Evolutionary conservation across 2,888 invertebrate species (phyloP), one percentile per base, ranked within the genome.

Genomic region (Ecliptopera silaceata): DNA sequence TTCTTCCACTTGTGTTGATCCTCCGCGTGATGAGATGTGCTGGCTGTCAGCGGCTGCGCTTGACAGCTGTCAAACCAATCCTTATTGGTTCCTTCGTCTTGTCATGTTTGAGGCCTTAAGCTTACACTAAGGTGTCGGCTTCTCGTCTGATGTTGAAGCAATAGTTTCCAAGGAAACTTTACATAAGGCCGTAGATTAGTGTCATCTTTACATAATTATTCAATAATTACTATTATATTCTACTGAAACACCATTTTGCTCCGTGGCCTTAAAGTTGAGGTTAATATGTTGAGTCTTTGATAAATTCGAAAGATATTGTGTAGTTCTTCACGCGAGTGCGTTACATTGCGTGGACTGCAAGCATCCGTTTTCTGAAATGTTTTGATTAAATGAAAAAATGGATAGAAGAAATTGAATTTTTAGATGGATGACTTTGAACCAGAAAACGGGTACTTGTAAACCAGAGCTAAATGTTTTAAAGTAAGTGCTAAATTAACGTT

Each of bases 171-270:
- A 62, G 58, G 64, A 68, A 75, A 76, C 75, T 84, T 77, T 86
- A 85, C 63, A 79, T 88, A 88, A 85, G 87, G 86, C 86, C 87
- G 77, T 82, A 76, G 76, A 65, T 60, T 74, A 80, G 81, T 74
- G 76, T 79, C 86, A 81, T 79, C 77, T 75, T 74, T 79, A 77
- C 74, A 71, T 76, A 77, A 80, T 76, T 79, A 70, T 78, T 76
- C 84, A 84, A 81, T 85, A 82, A 84, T 83, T 79, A 86, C 84
- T 86, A 82, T 68, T 82, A 77, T 81, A 83, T 84, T 84, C 86
- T 88, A 90, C 90, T 89, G 88, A 89, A 86, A 91, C 90, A 91
- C 91, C 91, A 91, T 85, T 80, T 86, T 88, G 88, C 84, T 88
- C 90, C 87, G 91, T 90, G 91, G 91, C 91, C 91, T 91, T 91